Conservation (phyloP, 2,888 invertebrate genomes). For the Micropterix aruncella region DNA sequence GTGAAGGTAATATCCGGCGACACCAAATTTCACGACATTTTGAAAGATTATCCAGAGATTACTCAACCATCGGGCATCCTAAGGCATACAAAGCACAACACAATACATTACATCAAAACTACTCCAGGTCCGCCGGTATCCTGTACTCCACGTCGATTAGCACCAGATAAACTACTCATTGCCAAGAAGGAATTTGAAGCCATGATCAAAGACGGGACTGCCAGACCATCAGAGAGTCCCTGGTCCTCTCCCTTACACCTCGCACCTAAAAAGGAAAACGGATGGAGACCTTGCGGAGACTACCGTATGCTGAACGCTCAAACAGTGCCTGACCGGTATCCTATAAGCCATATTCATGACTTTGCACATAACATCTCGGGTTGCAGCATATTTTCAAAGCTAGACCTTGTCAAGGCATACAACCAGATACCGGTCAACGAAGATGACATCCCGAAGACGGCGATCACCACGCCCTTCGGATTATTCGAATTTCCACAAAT, state of each 20-base stretch:
- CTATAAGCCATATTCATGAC: constrained; percentile 18
- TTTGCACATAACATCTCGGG: constrained; percentile 15
- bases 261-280: constrained; percentile 16
- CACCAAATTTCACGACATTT: constrained; percentile 4
- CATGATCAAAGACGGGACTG: constrained; percentile 15
- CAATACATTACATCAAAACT: constrained; percentile 14
- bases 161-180: constrained; percentile 15
- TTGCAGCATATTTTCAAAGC: constrained; percentile 14
- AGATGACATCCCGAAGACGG: constrained; percentile 19
- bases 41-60: constrained; percentile 8
- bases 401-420: constrained; percentile 20
- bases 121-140: constrained; percentile 13
- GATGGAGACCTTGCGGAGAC: constrained; percentile 21
- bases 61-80: constrained; percentile 9
- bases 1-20: constrained; percentile 5
- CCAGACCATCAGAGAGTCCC: constrained; percentile 12
- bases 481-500: constrained; percentile 17
- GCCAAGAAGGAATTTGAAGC: constrained; percentile 16
- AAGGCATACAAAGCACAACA: constrained; percentile 12
- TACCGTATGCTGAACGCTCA: constrained; percentile 17
- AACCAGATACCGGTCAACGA: constrained; percentile 19
- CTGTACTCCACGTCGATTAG: constrained; percentile 15
- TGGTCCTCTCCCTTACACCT: constrained; percentile 19
- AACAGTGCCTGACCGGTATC: constrained; percentile 18
- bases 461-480: constrained; percentile 17